Evolutionary conservation across 92 coral and sea anemone species (phyloP), one percentile per base, ranked within the genome.

Genomic region (Phenganax marumi): DNA sequence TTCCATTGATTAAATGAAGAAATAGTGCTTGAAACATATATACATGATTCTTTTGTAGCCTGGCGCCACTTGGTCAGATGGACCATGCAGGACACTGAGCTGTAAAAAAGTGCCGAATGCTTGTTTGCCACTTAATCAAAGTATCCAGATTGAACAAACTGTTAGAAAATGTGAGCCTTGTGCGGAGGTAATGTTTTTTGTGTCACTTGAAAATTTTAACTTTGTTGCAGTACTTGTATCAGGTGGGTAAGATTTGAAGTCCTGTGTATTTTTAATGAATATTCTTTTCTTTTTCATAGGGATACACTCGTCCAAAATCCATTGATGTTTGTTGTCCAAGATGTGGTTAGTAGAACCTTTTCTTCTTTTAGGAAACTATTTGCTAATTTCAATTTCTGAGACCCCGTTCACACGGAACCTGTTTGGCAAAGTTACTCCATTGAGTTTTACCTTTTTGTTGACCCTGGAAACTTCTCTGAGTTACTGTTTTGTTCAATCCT

Each of bases 81-180:
- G 92, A 6, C 94, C 92, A 26, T 93, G 97, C 33, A 85, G 70
- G 68, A 90, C 76, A 0, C 81, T 93, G 62, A 84, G 71, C 53
- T 93, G 97, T 53, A 91, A 88, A 50, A 86, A 86, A 10, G 90
- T 91, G 17, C 79, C 84, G 8, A 91, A 93, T 70, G 92, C 97
- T 1, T 93, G 97, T 60, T 87, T 85, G 72, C 97, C 97, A 18
- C 61, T 70, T 25, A 93, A 93, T 66, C 73, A 72, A n/a, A 93
- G 91, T 55, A 91, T 87, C 64, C 97, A 93, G 80, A 87, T 93
- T 50, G 88, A 69, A 12, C 70, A 89, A 14, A 83, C 85, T 21
- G 68, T 84, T 18, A 53, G 73, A 64, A 85, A 81, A 13, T 93
- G 97, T 64, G 81, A 76, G 46, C 89, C 90, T 73, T 93, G 97